phyloP scores from a whole-genome alignment of 2,888 invertebrate genomes.

The Eulithis prunata region DNA sequence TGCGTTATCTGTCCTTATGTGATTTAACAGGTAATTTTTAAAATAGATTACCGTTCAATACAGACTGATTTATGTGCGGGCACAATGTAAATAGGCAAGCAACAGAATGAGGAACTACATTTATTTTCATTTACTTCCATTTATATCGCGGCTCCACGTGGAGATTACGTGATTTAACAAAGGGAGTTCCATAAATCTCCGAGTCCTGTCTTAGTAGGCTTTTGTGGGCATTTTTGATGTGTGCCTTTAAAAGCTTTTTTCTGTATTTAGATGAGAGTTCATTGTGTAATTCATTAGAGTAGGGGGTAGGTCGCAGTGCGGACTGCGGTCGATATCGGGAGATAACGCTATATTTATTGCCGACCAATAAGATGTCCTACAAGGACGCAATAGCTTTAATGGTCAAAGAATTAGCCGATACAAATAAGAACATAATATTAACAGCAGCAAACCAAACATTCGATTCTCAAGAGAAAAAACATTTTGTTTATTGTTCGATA shows the following conservation, averaged over 20 bases:
- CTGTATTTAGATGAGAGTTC: slow-evolving; percentile 85
- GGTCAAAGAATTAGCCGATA: slow-evolving; percentile 71
- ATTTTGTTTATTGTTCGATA: not conserved
- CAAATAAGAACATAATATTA: slow-evolving; percentile 56
- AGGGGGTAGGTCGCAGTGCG: slow-evolving; percentile 76
- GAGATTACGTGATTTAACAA: slow-evolving; percentile 85
- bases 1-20: slow-evolving; percentile 82
- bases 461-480: not conserved
- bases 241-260: slow-evolving; percentile 85
- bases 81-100: slow-evolving; percentile 80
- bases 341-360: slow-evolving; percentile 80
- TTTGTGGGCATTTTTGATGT: slow-evolving; percentile 84
- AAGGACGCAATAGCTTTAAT: slow-evolving; percentile 75
- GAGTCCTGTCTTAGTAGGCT: slow-evolving; percentile 83
- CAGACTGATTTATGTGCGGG: slow-evolving; percentile 72
- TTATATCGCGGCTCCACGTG: slow-evolving; percentile 82
- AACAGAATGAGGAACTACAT: slow-evolving; percentile 83
- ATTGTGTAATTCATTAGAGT: slow-evolving; percentile 84
- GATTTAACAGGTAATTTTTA: slow-evolving; percentile 83
- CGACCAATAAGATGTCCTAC: slow-evolving; percentile 76
- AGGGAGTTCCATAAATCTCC: slow-evolving; percentile 81
- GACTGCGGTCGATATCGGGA: slow-evolving; percentile 79
- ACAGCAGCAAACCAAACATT: not conserved
- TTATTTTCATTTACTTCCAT: slow-evolving; percentile 84
- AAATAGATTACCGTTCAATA: slow-evolving; percentile 80